phyloP scores from a whole-genome alignment of 64 coral and sea anemone species.

The Actinia tenebrosa region DNA sequence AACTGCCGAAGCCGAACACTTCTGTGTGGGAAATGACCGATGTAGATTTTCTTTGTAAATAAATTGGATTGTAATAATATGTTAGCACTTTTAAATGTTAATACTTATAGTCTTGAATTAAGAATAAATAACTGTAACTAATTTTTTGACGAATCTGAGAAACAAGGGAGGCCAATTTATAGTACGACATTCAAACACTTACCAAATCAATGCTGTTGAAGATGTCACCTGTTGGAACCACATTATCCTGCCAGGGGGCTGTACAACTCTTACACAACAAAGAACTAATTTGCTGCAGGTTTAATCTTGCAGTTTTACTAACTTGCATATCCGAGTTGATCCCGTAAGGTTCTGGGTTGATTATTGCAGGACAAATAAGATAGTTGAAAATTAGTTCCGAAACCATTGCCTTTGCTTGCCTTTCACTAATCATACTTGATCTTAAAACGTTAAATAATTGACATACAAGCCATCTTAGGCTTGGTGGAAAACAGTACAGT shows the following conservation, averaged over 20 bases:
- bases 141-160: background rate
- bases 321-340: conserved; percentile 94
- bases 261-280: conserved; percentile 45
- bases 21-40: background rate
- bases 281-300: conserved; percentile 77
- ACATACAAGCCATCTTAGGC: conserved; percentile 78
- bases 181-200: background rate
- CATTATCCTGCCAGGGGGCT: background rate
- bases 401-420: conserved; percentile 51
- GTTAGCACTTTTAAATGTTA: background rate
- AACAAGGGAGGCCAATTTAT: too few species aligned
- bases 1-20: background rate
- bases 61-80: background rate
- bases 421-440: conserved; percentile 52
- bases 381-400: conserved; percentile 79
- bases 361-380: conserved; percentile 78
- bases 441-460: conserved; percentile 63
- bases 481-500: conserved; percentile 90
- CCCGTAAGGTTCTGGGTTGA: conserved; percentile 77
- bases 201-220: conserved; percentile 17
- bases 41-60: background rate
- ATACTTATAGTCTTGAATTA: background rate
- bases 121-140: background rate
- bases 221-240: background rate
- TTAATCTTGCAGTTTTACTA: conserved; percentile 65